Base-by-base conservation (phyloP, 2,888 invertebrate species). In the Nineta flava region DNA sequence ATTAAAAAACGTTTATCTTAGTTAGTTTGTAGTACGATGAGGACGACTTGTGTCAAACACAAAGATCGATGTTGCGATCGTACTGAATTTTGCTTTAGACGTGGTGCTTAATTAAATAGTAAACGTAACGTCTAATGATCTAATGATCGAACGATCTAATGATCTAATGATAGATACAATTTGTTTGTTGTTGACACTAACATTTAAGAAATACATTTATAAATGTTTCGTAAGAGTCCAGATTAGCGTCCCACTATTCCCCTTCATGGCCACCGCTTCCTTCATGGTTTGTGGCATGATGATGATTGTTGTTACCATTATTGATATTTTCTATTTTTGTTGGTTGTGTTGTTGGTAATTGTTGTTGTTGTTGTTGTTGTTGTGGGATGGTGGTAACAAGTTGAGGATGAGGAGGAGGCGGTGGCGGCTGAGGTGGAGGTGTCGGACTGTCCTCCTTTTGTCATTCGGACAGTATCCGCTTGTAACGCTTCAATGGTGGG, bases 401-500 rank as follows among this genome's bases (percentile, higher is more conserved):
- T 26, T n/a, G n/a, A n/a, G n/a, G n/a, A n/a, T n/a, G n/a, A 7
- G n/a, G n/a, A 5, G n/a, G n/a, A 15, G n/a, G n/a, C 15, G 38
- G 15, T 38, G 38, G 32, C 9, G 32, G n/a, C n/a, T n/a, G n/a
- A 5, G 38, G 38, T 13, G 38, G 38, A n/a, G 38, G 38, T 38
- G 38, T 38, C 9, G 38, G 38, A 38, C 6, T 38, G 9, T 38
- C 15, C n/a, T 38, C 38, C 38, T 38, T 38, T 38, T 38, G 49
- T 54, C 54, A 67, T 56, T 74, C 73, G 54, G 57, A 68, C 56
- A 73, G 65, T 54, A 74, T 69, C 43, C 74, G 65, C 53, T 69
- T 65, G 58, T 67, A 72, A 58, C 71, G 73, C 58, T 71, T 70
- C 53, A 64, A 67, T 2, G 74, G 73, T 40, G 73, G 74, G 54